These are phyloP conservation scores for Sinodicranocentrus sp. DNA, from an alignment of 2,888 invertebrate genomes.

Conservation along the genomic window DNA sequence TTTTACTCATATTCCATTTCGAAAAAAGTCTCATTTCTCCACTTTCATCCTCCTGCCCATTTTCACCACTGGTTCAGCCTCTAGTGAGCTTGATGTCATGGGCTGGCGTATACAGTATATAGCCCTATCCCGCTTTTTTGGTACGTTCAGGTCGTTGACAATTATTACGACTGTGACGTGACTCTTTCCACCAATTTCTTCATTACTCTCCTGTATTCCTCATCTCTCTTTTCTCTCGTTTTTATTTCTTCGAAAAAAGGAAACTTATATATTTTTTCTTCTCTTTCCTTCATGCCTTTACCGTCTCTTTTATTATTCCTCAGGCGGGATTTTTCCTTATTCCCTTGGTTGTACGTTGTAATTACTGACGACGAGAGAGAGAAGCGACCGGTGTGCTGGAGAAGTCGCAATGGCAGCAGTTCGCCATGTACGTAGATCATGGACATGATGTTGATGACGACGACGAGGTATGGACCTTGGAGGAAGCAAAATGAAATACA, in stretches of 20 bases:
- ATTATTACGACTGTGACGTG: conserved; percentile 76
- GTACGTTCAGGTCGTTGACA: conserved; percentile 69
- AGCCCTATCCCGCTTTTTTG: conserved; percentile 12
- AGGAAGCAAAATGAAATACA: conserved; percentile 1
- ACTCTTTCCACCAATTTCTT: conserved; percentile 77
- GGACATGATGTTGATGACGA: conserved; percentile 57
- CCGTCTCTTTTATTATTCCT: conserved; percentile 67
- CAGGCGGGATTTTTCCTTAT: conserved; percentile 65
- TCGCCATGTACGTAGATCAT: conserved; percentile 58
- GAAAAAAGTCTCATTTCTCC: conserved; percentile 1
- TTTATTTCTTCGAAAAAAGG: conserved; percentile 21
- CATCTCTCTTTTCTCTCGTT: conserved; percentile 40
- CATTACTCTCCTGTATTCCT: conserved; percentile 73
- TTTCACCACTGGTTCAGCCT: neutral
- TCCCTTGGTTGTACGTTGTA: conserved; percentile 65
- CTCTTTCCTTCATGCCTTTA: conserved; percentile 34
- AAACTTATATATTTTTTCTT: conserved; percentile 26
- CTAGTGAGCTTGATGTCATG: neutral
- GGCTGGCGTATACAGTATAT: neutral
- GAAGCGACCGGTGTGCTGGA: conserved; percentile 39
- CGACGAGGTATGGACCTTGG: too few species aligned
- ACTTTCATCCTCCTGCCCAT: neutral
- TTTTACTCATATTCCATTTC: conserved; percentile 22
- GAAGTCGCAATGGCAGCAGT: too few species aligned
- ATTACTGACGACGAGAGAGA: conserved; percentile 58